phyloP scores from a whole-genome alignment of 2,888 invertebrate species.

The Drosophila limbata region DNA sequence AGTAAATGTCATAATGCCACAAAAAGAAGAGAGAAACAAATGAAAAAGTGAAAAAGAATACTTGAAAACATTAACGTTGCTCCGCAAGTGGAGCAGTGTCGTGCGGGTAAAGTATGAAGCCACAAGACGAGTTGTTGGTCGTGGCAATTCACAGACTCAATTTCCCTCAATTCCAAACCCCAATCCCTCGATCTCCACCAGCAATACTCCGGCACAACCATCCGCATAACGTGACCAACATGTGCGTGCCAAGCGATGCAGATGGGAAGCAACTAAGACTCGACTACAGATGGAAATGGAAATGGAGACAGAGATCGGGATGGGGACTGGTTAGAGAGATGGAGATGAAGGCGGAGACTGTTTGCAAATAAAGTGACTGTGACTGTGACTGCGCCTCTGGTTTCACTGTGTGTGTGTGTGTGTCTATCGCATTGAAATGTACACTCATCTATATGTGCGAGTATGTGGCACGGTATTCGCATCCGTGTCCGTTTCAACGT shows the following conservation, averaged over 20 bases:
- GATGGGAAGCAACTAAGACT: conserved; percentile 35
- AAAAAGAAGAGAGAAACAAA: not conserved
- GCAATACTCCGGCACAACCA: conserved; percentile 13
- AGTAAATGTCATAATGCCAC: conserved; percentile 59
- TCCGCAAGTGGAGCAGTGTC: conserved; percentile 77
- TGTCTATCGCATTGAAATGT: conserved; percentile 43
- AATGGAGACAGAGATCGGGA: conserved; percentile 4
- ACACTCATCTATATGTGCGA: not conserved
- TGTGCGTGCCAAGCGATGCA: conserved; percentile 66
- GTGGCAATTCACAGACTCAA: conserved; percentile 37
- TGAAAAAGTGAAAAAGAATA: conserved; percentile 3
- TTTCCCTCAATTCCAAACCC: not conserved
- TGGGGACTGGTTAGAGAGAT: conserved; percentile 8
- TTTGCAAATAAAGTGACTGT: conserved; percentile 72
- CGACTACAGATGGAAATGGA: conserved; percentile 28
- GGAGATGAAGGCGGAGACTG: conserved; percentile 18
- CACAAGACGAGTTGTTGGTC: conserved; percentile 56
- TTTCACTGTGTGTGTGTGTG: conserved; percentile 49
- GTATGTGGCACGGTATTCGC: conserved; percentile 48
- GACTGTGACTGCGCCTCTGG: conserved; percentile 46
- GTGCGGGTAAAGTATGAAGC: conserved; percentile 65
- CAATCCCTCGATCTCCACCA: conserved; percentile 1
- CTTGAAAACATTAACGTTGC: conserved; percentile 50
- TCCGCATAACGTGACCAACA: conserved; percentile 76
- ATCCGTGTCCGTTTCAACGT: conserved; percentile 55